Evolutionary conservation across 2,113 vertebrate genomes (phyloP).

Genomic region (Sarotherodon lohbergeri): DNA sequence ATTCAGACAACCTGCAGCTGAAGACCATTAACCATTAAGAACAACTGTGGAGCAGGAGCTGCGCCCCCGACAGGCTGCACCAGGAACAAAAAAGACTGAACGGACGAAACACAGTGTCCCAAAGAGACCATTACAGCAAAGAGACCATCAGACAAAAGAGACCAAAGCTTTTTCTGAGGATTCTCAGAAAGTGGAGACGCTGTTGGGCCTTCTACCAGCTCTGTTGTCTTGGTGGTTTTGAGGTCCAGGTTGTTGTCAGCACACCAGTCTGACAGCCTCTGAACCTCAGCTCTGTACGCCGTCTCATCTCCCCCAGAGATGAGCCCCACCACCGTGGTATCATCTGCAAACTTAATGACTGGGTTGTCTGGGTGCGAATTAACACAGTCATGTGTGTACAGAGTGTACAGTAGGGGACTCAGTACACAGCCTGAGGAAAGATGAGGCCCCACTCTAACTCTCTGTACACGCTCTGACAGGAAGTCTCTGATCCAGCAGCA

Average conservation of each 20-base stretch:
- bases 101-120: background rate
- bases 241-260: background rate
- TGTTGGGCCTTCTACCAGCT: background rate
- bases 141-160: background rate
- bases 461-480: too few relatives aligned
- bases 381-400: too few relatives aligned
- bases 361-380: too few relatives aligned
- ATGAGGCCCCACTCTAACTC: too few relatives aligned
- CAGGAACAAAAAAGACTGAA: background rate
- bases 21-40: background rate
- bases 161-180: background rate
- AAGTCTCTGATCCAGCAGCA: too few relatives aligned
- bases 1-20: background rate
- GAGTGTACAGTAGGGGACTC: too few relatives aligned
- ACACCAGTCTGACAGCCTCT: background rate
- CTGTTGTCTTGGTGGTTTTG: background rate
- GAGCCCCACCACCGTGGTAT: too few relatives aligned
- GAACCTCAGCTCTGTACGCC: fast-evolving
- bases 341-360: too few relatives aligned
- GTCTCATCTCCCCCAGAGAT: background rate
- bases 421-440: too few relatives aligned
- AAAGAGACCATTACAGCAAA: background rate
- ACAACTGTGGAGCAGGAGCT: background rate
- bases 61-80: background rate
- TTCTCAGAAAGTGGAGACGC: background rate